These are phyloP conservation scores for Chymomyza fuscimana DNA, from an alignment of 2,888 invertebrate genomes.

Conservation along the genomic window DNA sequence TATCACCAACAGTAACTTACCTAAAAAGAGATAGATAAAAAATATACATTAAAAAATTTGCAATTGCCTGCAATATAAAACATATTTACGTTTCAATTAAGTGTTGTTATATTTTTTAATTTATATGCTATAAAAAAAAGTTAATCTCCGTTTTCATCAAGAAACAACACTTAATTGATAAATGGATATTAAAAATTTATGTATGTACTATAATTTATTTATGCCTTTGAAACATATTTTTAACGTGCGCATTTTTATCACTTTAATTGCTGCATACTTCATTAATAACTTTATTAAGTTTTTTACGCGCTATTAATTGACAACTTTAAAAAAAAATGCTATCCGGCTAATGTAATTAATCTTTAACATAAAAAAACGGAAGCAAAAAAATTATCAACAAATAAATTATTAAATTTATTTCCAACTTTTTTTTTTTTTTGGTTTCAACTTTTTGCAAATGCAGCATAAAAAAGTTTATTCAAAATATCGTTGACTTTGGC, in stretches of 20 bases:
- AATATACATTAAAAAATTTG: not conserved
- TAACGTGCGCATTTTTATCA: constrained; percentile 10
- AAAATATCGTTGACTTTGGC: not conserved
- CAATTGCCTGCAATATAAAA: not conserved
- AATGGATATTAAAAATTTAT: constrained; percentile 20
- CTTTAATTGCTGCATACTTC: constrained; percentile 36
- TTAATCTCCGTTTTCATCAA: not conserved
- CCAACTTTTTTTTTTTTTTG: not conserved
- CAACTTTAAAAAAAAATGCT: constrained; percentile 5
- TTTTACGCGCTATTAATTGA: constrained; percentile 5
- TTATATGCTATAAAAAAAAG: not conserved
- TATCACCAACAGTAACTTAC: constrained; percentile 45
- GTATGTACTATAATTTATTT: constrained; percentile 25
- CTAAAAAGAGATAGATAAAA: constrained; percentile 48
- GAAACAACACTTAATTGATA: not conserved
- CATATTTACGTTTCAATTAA: not conserved
- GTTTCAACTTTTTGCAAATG: constrained; percentile 39
- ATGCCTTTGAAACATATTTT: constrained; percentile 7
- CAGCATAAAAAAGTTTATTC: constrained; percentile 33
- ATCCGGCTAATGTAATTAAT: constrained; percentile 43
- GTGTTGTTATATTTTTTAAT: not conserved
- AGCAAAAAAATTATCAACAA: constrained; percentile 1
- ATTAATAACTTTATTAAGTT: constrained; percentile 63
- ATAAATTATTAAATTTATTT: not conserved
- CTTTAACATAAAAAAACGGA: constrained; percentile 31